These are phyloP conservation scores for Pollicipes pollicipes DNA, from an alignment of 1,140 invertebrate species.

Conservation along the genomic window DNA sequence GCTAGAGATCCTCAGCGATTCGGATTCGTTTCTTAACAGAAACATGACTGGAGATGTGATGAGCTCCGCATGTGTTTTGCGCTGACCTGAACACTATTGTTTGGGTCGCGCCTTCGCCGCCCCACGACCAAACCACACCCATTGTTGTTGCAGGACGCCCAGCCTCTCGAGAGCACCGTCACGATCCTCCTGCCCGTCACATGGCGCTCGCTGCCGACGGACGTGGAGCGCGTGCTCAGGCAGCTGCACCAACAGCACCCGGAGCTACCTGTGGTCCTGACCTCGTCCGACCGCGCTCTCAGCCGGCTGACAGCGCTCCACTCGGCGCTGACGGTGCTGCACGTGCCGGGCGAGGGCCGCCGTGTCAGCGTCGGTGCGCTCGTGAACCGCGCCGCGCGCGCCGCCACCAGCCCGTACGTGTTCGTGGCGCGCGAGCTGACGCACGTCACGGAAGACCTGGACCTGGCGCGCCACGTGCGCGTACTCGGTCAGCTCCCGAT, in stretches of 20 bases:
- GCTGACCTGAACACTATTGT: too few species aligned
- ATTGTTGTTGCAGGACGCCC: background rate
- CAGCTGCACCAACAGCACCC: background rate
- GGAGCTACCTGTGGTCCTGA: too few species aligned
- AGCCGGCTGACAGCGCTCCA: conserved; percentile 16
- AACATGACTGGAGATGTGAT: too few species aligned
- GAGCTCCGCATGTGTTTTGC: too few species aligned
- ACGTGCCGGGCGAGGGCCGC: too few species aligned
- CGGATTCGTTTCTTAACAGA: too few species aligned
- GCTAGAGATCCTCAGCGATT: too few species aligned
- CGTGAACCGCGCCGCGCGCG: conserved; percentile 17
- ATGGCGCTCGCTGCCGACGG: too few species aligned
- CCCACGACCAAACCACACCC: too few species aligned
- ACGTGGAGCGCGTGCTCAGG: background rate
- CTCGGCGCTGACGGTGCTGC: too few species aligned
- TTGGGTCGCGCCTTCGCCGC: too few species aligned
- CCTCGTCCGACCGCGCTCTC: background rate
- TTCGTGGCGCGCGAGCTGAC: conserved; percentile 20
- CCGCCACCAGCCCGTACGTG: conserved; percentile 22
- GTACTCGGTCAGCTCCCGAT: conserved; percentile 17
- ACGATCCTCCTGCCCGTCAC: background rate
- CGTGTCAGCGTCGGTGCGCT: too few species aligned
- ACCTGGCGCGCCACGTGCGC: conserved; percentile 21
- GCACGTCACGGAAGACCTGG: conserved; percentile 18
- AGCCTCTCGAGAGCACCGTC: background rate